A percentile compares a stretch with the other conserved stretches of the same genome.
Evolutionary conservation across 2,888 invertebrate genomes (phyloP).

Genomic region (Mythimna loreyi): DNA sequence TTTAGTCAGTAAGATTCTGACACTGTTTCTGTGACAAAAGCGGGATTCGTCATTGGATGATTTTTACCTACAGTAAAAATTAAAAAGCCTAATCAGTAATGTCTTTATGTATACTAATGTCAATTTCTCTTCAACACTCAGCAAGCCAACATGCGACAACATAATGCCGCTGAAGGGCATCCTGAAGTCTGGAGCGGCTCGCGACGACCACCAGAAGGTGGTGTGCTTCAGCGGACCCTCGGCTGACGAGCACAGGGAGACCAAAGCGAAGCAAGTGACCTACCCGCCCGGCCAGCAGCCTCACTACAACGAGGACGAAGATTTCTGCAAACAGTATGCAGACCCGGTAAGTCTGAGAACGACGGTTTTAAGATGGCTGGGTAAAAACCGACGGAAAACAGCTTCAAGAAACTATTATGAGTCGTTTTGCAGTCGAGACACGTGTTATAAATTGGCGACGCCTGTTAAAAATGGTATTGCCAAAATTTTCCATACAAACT

Average conservation of each 20-base stretch:
- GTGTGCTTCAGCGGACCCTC: constrained; percentile 87
- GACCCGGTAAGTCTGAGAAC: constrained; percentile 70
- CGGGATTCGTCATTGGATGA: no score
- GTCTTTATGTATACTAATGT: neutral
- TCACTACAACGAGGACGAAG: constrained; percentile 76
- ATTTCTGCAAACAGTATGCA: constrained; percentile 81
- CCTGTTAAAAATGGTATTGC: neutral
- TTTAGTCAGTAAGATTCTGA: no score
- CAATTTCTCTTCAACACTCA: constrained; percentile 53
- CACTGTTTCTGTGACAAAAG: no score
- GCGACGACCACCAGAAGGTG: constrained; percentile 87
- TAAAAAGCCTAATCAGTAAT: no score
- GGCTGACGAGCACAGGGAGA: constrained; percentile 75
- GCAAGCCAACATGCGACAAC: constrained; percentile 81
- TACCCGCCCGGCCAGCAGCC: constrained; percentile 81
- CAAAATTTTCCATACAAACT: neutral
- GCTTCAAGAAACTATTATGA: neutral
- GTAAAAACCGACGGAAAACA: neutral
- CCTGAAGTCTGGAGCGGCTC: constrained; percentile 81
- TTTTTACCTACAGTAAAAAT: no score
- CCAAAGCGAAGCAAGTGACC: constrained; percentile 35
- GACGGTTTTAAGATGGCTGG: neutral
- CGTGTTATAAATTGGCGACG: no score
- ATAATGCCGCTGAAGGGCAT: constrained; percentile 84
- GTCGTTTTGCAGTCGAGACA: no score